These are phyloP conservation scores for Charadrius vociferus DNA, from an alignment of 2,113 vertebrate species.

Conservation along the genomic window DNA sequence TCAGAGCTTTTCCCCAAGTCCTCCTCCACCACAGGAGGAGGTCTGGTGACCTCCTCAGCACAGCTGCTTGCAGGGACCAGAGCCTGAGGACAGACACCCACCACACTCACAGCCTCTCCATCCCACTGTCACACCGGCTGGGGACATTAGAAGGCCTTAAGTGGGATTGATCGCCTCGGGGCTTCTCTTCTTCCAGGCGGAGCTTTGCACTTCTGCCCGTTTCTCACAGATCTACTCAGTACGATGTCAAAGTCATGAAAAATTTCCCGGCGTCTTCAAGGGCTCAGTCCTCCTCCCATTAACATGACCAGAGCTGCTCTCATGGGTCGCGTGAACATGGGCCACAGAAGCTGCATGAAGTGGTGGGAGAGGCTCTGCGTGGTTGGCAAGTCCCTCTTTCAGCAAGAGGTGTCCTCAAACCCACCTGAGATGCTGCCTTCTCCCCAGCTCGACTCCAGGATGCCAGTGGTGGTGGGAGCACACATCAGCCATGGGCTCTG, in stretches of 20 bases:
- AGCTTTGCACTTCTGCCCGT: background rate
- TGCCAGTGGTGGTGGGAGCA: background rate
- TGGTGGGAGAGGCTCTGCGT: background rate
- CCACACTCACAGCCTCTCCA: accelerated
- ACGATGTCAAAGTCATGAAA: background rate
- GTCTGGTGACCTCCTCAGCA: background rate
- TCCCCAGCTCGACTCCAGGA: accelerated
- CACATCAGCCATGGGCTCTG: accelerated
- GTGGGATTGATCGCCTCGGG: background rate
- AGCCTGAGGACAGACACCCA: background rate
- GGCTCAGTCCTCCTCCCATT: accelerated
- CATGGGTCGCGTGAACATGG: accelerated
- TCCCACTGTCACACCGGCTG: accelerated
- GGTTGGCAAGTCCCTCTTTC: background rate
- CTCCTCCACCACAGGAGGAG: background rate
- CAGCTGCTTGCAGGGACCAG: background rate
- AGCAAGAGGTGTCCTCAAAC: background rate
- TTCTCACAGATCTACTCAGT: background rate
- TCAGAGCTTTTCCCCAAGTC: background rate
- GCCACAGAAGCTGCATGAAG: background rate
- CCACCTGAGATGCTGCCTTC: accelerated
- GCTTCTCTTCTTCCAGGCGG: background rate
- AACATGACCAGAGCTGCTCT: accelerated
- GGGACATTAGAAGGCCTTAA: background rate
- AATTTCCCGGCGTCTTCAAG: accelerated